Evolutionary conservation across 2,888 invertebrate species (phyloP).

Genomic region (Cenopis cana): DNA sequence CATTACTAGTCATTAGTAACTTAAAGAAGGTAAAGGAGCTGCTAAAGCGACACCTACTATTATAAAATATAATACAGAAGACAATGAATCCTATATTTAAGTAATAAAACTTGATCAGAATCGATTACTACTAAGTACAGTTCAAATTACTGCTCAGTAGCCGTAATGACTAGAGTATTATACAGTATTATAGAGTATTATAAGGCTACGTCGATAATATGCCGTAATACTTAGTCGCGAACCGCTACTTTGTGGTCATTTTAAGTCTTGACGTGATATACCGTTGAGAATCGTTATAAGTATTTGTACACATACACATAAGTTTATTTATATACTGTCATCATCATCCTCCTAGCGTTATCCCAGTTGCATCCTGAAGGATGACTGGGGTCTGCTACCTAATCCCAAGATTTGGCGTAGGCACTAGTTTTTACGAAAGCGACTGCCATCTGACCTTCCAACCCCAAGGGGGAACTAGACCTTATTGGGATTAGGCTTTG

Average conservation of each 20-base stretch:
- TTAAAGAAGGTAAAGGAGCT: not conserved
- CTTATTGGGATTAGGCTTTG: too few species aligned
- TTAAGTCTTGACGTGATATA: slow-evolving; percentile 53
- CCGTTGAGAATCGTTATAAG: slow-evolving; percentile 43
- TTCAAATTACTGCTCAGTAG: slow-evolving; percentile 38
- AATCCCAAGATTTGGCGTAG: too few species aligned
- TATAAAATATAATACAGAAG: slow-evolving; percentile 20
- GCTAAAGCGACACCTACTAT: slow-evolving; percentile 3
- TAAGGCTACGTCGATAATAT: slow-evolving; percentile 48
- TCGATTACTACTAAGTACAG: slow-evolving; percentile 43
- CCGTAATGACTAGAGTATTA: slow-evolving; percentile 39
- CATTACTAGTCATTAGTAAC: not conserved
- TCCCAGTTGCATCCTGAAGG: too few species aligned
- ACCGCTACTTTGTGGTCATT: slow-evolving; percentile 69
- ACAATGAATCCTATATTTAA: slow-evolving; percentile 29
- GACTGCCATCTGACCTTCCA: too few species aligned
- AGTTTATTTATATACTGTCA: not conserved
- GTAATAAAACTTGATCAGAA: slow-evolving; percentile 37
- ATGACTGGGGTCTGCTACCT: too few species aligned
- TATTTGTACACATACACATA: not conserved
- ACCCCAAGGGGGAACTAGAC: too few species aligned
- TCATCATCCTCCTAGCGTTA: too few species aligned
- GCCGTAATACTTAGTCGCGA: slow-evolving; percentile 60
- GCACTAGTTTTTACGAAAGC: too few species aligned
- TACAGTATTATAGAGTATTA: slow-evolving; percentile 40